Percentiles rank a stretch among this genome's conserved stretches.
Conservation (phyloP, 2,888 invertebrate species). For the Acheta domesticus region DNA sequence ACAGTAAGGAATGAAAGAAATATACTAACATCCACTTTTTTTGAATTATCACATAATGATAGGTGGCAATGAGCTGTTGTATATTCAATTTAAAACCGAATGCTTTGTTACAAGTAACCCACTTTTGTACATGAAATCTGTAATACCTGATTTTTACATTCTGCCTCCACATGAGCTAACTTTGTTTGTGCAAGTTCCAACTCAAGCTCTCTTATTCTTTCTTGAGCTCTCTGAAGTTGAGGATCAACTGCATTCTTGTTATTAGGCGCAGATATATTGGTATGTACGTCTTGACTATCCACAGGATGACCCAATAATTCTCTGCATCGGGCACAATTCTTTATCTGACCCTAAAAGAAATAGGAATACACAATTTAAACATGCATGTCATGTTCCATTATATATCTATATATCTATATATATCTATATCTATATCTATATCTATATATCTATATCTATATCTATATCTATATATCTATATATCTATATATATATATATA, state of each 20-base stretch:
- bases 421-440: no score
- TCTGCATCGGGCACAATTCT: constrained; percentile 36
- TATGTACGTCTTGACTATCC: neutral
- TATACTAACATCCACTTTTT: neutral
- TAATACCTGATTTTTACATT: constrained; percentile 85
- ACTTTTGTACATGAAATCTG: neutral
- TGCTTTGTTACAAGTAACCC: no score
- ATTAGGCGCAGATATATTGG: neutral
- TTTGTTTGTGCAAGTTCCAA: constrained; percentile 95
- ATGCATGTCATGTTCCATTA: no score
- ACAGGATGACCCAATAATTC: constrained; percentile 24
- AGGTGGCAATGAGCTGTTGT: no score
- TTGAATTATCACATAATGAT: no score
- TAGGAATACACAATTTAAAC: no score
- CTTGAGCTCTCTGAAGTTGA: constrained; percentile 51
- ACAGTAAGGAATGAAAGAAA: neutral
- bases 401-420: no score
- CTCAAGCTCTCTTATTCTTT: constrained; percentile 83
- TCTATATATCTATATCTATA: no score
- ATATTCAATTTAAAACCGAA: no score
- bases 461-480: no score
- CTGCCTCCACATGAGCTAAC: constrained; percentile 92
- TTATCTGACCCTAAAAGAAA: constrained; percentile 35
- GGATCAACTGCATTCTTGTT: constrained; percentile 27
- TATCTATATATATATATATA: no score